These are phyloP conservation scores for Ctenicera cuprea DNA, from an alignment of 2,888 invertebrate genomes.

Conservation along the genomic window DNA sequence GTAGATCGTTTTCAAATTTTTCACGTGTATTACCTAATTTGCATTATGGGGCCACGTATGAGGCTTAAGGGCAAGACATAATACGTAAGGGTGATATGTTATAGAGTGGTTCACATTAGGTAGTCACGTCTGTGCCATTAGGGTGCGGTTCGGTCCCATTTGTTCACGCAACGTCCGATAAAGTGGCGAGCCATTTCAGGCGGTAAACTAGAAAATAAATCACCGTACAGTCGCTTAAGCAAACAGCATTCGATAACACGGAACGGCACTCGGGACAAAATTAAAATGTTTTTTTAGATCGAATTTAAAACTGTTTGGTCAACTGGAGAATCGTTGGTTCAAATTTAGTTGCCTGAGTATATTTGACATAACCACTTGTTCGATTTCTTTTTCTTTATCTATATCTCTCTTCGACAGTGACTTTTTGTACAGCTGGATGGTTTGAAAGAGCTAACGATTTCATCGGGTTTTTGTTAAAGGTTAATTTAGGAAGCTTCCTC, in stretches of 20 bases:
- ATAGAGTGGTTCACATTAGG: constrained; percentile 60
- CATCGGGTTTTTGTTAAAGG: constrained; percentile 42
- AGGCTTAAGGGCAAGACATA: constrained; percentile 53
- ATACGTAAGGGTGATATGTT: constrained; percentile 57
- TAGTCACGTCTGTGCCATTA: constrained; percentile 65
- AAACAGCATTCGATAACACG: constrained; percentile 54
- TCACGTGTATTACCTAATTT: constrained; percentile 52
- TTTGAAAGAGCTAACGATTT: constrained; percentile 39
- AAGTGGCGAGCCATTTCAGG: constrained; percentile 61
- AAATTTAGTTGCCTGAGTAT: constrained; percentile 62
- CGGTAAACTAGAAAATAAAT: constrained; percentile 64
- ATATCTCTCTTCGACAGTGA: constrained; percentile 54
- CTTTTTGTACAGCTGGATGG: constrained; percentile 44
- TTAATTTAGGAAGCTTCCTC: constrained; percentile 48
- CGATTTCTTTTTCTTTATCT: constrained; percentile 58
- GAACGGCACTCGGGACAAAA: constrained; percentile 37
- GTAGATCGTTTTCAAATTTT: constrained; percentile 33
- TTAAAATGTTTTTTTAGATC: constrained; percentile 20
- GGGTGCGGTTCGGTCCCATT: constrained; percentile 65
- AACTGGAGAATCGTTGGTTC: constrained; percentile 57
- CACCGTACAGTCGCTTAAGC: constrained; percentile 58
- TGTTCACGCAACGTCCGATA: constrained; percentile 65
- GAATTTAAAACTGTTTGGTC: constrained; percentile 48
- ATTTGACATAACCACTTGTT: constrained; percentile 65
- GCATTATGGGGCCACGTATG: constrained; percentile 56